phyloP scores from a whole-genome alignment of 1,140 invertebrate genomes.

The Araneus ventricosus region DNA sequence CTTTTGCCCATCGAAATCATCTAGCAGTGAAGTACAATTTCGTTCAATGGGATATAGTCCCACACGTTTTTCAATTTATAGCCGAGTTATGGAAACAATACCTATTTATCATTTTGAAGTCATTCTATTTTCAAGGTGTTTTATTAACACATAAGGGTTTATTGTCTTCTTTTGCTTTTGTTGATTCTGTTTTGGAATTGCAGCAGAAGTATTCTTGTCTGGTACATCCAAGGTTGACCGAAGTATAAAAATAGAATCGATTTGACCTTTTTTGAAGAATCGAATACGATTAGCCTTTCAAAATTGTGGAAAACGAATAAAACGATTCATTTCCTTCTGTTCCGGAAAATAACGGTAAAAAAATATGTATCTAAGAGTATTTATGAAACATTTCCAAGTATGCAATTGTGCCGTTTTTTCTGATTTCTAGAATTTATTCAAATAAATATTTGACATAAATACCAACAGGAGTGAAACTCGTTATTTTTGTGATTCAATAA shows the following conservation, averaged over 20 bases:
- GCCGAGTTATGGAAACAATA: conserved; percentile 19
- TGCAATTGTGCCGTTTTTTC: neutral
- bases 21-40: neutral
- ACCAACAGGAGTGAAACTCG: neutral
- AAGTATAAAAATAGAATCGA: conserved; percentile 27
- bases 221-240: conserved; percentile 20
- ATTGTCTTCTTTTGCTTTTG: conserved; percentile 26
- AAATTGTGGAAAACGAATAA: neutral
- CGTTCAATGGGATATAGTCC: conserved; percentile 14
- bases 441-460: neutral
- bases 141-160: conserved; percentile 27
- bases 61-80: conserved; percentile 38
- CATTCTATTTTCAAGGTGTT: conserved; percentile 36
- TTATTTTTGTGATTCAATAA: too few relatives aligned
- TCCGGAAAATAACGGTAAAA: neutral
- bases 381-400: neutral
- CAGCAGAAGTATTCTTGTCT: conserved; percentile 13
- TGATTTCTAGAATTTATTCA: neutral
- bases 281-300: conserved; percentile 31
- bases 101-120: conserved; percentile 34
- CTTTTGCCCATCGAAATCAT: neutral
- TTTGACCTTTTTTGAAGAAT: conserved; percentile 12
- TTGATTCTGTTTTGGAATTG: neutral
- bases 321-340: neutral
- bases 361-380: neutral